Base-by-base conservation (phyloP, 2,113 vertebrate genomes). In the Neogale vison region DNA sequence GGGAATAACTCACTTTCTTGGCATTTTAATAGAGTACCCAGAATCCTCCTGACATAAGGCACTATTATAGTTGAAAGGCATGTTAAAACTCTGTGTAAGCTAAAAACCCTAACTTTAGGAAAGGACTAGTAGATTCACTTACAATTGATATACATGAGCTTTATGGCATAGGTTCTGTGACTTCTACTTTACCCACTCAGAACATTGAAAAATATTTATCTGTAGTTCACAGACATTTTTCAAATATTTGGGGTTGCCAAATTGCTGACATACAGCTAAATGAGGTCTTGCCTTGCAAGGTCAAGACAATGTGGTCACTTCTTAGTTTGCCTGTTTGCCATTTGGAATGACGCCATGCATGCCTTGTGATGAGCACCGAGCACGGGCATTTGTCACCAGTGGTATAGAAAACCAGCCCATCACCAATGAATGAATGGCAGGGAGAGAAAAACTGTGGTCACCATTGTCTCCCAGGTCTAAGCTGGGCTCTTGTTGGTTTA, bases 1-100 rank as follows among this genome's bases (percentile, higher is more conserved):
- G 17, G 3, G 15, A 79, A 71, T 74, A 94, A 92, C 82, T 98
- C 76, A 80, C 57, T 97, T 95, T 88, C 67, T 83, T 92, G 94
- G 57, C 96, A 36, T 92, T 96, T 93, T 96, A 88, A 96, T 91
- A 77, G 76, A 69, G 77, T 55, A 71, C 52, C 61, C 59, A 77
- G 85, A 96, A 91, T 82, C 71, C 21, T 63, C 45, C 94, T 59
- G 34, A 72, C 29, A 42, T 14, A 69, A 87, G 77, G 14, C 13
- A 39, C 67, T 88, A n/a, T 83, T 79, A 47, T 29, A 18, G 26
- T 63, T 91, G 72, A 92, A 91, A 93, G 36, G 11, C 34, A 36
- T 24, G 77, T 80, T 76, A 69, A 94, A 94, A 85, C 52, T 61
- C 21, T 45, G 52, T 45, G 21, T 83, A 90, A 88, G 80, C 42